phyloP scores from a whole-genome alignment of 2,797 vertebrate genomes.

The Syngnathus acus region DNA sequence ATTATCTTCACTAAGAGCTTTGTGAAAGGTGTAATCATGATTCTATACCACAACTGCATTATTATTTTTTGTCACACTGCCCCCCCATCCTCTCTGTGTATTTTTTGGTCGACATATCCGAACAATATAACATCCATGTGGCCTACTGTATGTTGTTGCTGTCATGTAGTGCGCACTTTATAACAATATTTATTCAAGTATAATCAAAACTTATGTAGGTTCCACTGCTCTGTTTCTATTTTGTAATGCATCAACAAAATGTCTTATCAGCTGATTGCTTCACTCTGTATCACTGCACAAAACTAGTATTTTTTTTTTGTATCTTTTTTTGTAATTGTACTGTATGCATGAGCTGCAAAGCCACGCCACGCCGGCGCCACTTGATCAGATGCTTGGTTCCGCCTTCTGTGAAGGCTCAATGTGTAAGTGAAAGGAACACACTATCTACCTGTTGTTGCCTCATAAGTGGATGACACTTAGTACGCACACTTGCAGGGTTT shows the following conservation, averaged over 20 bases:
- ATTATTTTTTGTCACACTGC: background rate
- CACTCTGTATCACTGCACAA: slow-evolving; percentile 16
- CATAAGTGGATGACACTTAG: slow-evolving; percentile 10
- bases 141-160: slow-evolving; percentile 3
- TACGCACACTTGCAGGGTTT: slow-evolving; percentile 16
- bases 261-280: slow-evolving; percentile 53
- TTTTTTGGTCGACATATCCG: background rate
- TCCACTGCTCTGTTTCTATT: slow-evolving; percentile 29
- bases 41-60: background rate
- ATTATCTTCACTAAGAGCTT: background rate
- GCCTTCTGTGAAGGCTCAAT: slow-evolving; percentile 78
- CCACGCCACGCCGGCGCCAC: slow-evolving; percentile 12
- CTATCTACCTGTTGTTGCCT: slow-evolving; percentile 38
- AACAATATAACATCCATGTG: background rate
- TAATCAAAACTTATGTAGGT: slow-evolving; percentile 17
- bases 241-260: slow-evolving; percentile 33
- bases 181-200: slow-evolving; percentile 47
- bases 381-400: slow-evolving; percentile 39
- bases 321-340: slow-evolving; percentile 14
- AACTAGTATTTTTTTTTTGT: slow-evolving; percentile 13
- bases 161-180: slow-evolving; percentile 63
- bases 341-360: slow-evolving; percentile 20
- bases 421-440: slow-evolving; percentile 36
- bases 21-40: background rate
- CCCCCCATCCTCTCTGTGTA: background rate